These are phyloP conservation scores for Ancistrus triradiatus DNA, from an alignment of 2,113 vertebrate species.

Conservation along the genomic window DNA sequence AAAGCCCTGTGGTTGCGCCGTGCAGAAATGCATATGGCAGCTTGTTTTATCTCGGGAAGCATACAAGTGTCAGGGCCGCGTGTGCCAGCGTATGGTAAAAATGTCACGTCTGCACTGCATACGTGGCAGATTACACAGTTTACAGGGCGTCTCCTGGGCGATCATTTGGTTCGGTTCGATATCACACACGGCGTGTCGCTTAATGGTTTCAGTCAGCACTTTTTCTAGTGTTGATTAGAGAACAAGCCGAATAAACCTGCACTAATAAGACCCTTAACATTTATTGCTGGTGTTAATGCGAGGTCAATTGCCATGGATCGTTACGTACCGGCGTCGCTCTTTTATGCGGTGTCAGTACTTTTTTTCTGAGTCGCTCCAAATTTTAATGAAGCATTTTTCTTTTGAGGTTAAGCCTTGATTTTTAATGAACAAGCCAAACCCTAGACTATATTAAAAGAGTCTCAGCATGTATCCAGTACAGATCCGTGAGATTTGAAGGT, in stretches of 20 bases:
- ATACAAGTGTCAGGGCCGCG: neutral
- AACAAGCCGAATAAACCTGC: neutral
- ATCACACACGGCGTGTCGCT: too few species aligned
- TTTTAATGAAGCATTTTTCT: too few species aligned
- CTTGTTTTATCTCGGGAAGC: conserved; percentile 7
- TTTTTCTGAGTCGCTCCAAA: too few species aligned
- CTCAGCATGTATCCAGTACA: conserved; percentile 7
- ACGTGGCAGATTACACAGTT: neutral
- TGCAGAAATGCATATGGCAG: neutral
- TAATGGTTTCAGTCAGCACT: neutral
- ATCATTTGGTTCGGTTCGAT: too few species aligned
- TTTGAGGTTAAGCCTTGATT: neutral
- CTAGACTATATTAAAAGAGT: neutral
- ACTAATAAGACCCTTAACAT: neutral
- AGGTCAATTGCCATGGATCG: too few species aligned
- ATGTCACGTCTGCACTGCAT: neutral
- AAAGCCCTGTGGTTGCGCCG: conserved; percentile 16
- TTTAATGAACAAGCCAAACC: conserved; percentile 3
- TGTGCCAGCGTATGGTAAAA: neutral
- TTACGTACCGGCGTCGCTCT: too few species aligned
- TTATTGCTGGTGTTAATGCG: neutral
- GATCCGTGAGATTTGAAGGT: conserved; percentile 11
- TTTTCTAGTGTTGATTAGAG: neutral
- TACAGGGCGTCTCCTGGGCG: neutral
- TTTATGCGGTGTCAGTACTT: neutral